Conservation (phyloP, 2,113 vertebrate species). For the Lathamus discolor region DNA sequence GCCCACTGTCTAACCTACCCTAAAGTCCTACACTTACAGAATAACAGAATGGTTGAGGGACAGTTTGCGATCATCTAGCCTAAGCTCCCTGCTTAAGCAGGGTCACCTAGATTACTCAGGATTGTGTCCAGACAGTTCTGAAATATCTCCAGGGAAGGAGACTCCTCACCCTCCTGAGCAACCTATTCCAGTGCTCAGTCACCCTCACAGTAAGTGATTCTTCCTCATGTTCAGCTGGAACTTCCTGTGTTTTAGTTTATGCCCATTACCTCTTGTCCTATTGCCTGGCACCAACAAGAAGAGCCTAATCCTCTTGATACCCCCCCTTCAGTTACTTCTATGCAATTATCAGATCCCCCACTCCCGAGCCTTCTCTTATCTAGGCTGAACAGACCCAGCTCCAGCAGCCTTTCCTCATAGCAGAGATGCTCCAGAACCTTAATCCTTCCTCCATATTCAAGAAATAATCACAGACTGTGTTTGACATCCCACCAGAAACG, state of each 20-base stretch:
- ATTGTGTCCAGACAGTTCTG: neutral
- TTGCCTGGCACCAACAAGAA: neutral
- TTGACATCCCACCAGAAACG: neutral
- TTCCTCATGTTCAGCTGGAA: neutral
- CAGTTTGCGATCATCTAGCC: rapidly evolving
- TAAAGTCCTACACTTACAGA: neutral
- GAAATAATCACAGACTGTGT: neutral
- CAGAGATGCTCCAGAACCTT: neutral
- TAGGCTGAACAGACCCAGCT: neutral
- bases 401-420: neutral
- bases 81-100: neutral
- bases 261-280: neutral
- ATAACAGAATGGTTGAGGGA: neutral
- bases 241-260: neutral
- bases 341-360: neutral
- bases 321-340: neutral
- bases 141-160: neutral
- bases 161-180: neutral
- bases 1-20: neutral
- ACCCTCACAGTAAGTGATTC: neutral
- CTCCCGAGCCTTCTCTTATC: neutral
- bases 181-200: neutral
- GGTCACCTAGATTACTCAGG: neutral
- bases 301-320: neutral
- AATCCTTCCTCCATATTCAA: neutral